Base-by-base conservation (phyloP, 2,888 invertebrate species). In the Tupiocoris notatus region DNA sequence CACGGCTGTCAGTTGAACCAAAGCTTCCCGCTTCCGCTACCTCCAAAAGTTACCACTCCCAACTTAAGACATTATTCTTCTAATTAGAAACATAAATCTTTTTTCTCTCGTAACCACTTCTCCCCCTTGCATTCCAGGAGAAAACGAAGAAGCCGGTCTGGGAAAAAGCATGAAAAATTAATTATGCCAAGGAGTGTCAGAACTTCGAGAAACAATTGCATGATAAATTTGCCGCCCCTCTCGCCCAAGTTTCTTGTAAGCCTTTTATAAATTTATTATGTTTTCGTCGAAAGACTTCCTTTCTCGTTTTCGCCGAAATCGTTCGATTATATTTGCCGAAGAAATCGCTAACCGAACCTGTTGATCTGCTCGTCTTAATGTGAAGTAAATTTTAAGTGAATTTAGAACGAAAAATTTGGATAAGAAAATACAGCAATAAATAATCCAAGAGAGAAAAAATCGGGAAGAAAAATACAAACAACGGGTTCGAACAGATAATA, bases 1-100 rank as follows among this genome's bases (percentile, higher is more conserved):
- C n/a, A n/a, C 39, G 39, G 39, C 39, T 39, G 39, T 39, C 39
- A 39, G 39, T 7, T 39, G 39, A 39, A 39, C 39, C 6, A 39
- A 39, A 7, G 39, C 39, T 3, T 12, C 39, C 12, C 39, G 6
- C 39, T 39, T 3, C 6, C 39, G 6, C 9, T 18, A 1, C 18
- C 6, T 39, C 25, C 39, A 9, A 64, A 64, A 64, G 17, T 17
- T 22, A 63, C 25, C n/a, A 39, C 1, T 12, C 20, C 18, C 39
- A 24, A 39, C 65, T 65, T 39, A 39, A 65, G 23, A 65, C 39
- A 24, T 65, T 39, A 39, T 65, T 39, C 65, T 65, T 39, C 12
- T 67, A 67, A 67, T 67, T 67, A 56, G 57, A 67, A 67, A 56
- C 67, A 57, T 67, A 67, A 67, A 67, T 67, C 67, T 57, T 16